These are phyloP conservation scores for Leptatherina wallacei DNA, from an alignment of 2,797 vertebrate species.

Conservation along the genomic window DNA sequence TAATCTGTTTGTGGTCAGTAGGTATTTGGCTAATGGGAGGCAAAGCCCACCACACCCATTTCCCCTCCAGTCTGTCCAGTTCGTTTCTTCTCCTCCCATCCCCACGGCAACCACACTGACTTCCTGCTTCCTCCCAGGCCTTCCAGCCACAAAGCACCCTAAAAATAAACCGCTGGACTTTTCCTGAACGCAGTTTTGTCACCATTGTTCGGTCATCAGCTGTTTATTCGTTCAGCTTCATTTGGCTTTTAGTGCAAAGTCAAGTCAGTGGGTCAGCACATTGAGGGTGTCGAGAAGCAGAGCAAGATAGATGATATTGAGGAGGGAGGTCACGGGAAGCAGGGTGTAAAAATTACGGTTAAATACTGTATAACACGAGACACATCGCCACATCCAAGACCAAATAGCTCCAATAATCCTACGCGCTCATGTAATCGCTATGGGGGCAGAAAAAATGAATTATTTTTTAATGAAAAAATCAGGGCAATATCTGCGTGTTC, in stretches of 20 bases:
- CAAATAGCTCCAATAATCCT: constrained; percentile 18
- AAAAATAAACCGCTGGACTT: constrained; percentile 78
- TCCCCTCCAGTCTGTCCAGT: constrained; percentile 75
- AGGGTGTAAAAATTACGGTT: constrained; percentile 39
- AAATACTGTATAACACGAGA: constrained; percentile 32
- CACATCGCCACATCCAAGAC: constrained; percentile 23
- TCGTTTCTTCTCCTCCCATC: constrained; percentile 80
- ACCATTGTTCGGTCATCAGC: constrained; percentile 77
- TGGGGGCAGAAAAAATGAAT: constrained; percentile 33
- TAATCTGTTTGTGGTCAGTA: constrained; percentile 72
- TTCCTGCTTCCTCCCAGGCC: constrained; percentile 81
- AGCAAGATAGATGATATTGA: constrained; percentile 35
- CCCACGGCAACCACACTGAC: constrained; percentile 78
- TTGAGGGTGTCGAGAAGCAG: constrained; percentile 21
- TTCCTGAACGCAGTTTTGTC: constrained; percentile 71
- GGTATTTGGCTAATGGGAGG: constrained; percentile 76
- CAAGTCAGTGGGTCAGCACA: constrained; percentile 68
- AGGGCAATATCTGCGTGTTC: constrained; percentile 37
- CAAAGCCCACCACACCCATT: constrained; percentile 80
- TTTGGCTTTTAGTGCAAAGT: constrained; percentile 39
- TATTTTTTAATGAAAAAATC: constrained; percentile 49
- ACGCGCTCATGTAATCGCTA: constrained; percentile 10
- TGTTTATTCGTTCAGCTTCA: constrained; percentile 74
- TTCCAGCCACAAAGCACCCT: constrained; percentile 69
- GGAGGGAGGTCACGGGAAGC: constrained; percentile 32